These are phyloP conservation scores for Atrina japonica DNA, from an alignment of 2,888 invertebrate genomes.

Conservation along the genomic window DNA sequence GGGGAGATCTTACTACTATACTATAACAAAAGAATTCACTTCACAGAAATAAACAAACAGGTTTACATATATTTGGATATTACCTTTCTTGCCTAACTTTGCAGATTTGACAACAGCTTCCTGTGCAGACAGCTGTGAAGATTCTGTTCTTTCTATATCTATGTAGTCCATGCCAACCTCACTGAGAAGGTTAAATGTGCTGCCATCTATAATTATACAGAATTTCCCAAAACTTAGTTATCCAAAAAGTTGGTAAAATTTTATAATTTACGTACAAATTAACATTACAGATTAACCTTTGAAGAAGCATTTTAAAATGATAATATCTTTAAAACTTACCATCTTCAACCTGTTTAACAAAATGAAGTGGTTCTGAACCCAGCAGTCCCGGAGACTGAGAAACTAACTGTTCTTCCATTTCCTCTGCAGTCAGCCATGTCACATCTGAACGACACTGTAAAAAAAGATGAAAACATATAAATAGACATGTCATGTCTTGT, in stretches of 20 bases:
- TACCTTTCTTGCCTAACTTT: constrained; percentile 77
- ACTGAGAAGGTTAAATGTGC: constrained; percentile 14
- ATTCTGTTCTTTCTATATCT: constrained; percentile 58
- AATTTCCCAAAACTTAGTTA: too few relatives aligned
- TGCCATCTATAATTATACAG: too few relatives aligned
- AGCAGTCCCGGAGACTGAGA: constrained; percentile 60
- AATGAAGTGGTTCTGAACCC: constrained; percentile 73
- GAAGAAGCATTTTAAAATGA: too few relatives aligned
- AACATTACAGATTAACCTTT: too few relatives aligned
- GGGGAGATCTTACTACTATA: too few relatives aligned
- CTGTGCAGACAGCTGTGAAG: constrained; percentile 70
- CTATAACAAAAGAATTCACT: too few relatives aligned
- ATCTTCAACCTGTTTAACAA: constrained; percentile 58
- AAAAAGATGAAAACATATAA: not conserved
- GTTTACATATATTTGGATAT: constrained; percentile 6
- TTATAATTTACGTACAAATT: too few relatives aligned
- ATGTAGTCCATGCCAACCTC: constrained; percentile 66
- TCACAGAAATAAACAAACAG: too few relatives aligned
- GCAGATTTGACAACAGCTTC: constrained; percentile 78
- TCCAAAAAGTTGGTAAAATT: too few relatives aligned
- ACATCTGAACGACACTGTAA: constrained; percentile 54
- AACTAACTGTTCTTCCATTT: constrained; percentile 65
- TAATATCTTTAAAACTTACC: too few relatives aligned
- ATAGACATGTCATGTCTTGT: constrained; percentile 2
- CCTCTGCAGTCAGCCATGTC: constrained; percentile 68